Evolutionary conservation across 2,113 vertebrate genomes (phyloP).

Genomic region (Larimichthys crocea): DNA sequence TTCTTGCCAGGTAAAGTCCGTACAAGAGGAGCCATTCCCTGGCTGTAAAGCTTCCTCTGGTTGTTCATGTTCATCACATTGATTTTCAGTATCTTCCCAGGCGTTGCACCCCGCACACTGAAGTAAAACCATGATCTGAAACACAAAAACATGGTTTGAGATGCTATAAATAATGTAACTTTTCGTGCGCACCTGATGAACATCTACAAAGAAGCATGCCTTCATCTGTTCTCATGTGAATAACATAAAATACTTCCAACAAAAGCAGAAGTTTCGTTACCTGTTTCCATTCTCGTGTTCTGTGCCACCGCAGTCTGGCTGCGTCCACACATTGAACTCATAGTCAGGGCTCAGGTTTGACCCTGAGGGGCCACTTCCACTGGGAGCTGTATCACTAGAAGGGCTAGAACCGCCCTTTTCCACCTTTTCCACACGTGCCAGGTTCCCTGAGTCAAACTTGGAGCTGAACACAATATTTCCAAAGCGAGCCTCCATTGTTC

Average conservation of each 20-base stretch:
- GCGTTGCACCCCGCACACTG: constrained; percentile 88
- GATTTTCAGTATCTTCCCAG: constrained; percentile 94
- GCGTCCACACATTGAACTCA: constrained; percentile 96
- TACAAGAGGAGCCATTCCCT: constrained; percentile 96
- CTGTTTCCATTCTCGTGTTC: constrained; percentile 96
- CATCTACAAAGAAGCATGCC: not conserved
- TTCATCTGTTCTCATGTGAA: not conserved
- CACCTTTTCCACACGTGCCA: constrained; percentile 91
- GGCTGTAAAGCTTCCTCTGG: constrained; percentile 96
- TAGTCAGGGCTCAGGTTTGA: constrained; percentile 84
- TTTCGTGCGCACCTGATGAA: not conserved
- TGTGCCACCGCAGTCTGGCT: constrained; percentile 92
- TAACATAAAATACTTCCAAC: not conserved
- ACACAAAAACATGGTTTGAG: constrained; percentile 6
- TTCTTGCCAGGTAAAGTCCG: constrained; percentile 88
- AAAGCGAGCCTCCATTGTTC: constrained; percentile 86
- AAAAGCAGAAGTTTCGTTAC: constrained; percentile 65
- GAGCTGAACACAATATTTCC: constrained; percentile 93
- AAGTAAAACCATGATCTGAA: constrained; percentile 98
- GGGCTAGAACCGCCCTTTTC: constrained; percentile 68
- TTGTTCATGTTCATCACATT: constrained; percentile 99
- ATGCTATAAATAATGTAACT: not conserved
- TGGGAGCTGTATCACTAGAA: constrained; percentile 51
- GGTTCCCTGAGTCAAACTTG: constrained; percentile 94
- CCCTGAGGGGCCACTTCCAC: constrained; percentile 38